Conservation (phyloP, 1,140 invertebrate genomes). For the Aporrectodea caliginosa region DNA sequence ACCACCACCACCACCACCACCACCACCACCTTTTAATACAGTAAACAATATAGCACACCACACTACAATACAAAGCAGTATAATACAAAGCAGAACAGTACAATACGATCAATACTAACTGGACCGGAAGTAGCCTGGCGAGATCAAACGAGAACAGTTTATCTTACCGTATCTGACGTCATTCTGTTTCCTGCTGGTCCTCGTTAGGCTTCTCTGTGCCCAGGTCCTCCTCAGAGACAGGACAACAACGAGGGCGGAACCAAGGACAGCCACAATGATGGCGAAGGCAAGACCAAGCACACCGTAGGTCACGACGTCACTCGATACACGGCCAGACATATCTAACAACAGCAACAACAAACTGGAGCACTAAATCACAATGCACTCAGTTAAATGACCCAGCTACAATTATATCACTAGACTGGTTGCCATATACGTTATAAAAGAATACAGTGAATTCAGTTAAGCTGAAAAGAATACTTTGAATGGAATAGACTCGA, state of each 20-base stretch:
- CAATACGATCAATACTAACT: too few relatives aligned
- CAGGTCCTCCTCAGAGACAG: neutral
- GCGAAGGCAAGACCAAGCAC: neutral
- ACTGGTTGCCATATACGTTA: too few relatives aligned
- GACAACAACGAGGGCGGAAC: neutral
- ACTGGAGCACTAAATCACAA: neutral
- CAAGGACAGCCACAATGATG: neutral
- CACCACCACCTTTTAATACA: neutral
- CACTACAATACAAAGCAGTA: neutral
- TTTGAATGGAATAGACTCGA: too few relatives aligned
- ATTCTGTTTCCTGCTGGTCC: neutral
- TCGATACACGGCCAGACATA: neutral
- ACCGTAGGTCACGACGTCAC: neutral
- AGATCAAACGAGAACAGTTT: neutral
- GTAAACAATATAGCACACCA: neutral
- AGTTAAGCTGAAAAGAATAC: neutral
- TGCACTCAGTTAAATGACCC: neutral
- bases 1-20: neutral
- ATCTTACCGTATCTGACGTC: neutral
- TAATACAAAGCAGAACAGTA: too few relatives aligned
- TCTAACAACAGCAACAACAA: neutral
- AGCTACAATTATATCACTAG: neutral
- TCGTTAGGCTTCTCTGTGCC: too few relatives aligned
- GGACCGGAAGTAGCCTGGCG: too few relatives aligned
- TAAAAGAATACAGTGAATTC: too few relatives aligned